phyloP scores from a whole-genome alignment of 2,797 vertebrate genomes.

The Parauchenoglanis punctatus region DNA sequence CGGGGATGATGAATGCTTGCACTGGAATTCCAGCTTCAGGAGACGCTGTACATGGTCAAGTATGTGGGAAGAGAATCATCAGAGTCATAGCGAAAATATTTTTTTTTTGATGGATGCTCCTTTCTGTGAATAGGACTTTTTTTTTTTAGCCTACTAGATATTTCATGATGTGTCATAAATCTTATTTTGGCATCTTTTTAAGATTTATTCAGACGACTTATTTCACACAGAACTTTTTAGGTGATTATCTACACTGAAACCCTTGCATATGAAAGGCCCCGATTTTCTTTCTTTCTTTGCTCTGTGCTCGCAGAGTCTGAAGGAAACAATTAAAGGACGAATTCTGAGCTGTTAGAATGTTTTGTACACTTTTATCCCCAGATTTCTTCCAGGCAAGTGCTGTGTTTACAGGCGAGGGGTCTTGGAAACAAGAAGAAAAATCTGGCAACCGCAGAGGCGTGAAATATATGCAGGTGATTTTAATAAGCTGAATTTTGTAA shows the following conservation, averaged over 20 bases:
- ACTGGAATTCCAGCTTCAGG: not conserved
- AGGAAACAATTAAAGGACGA: not conserved
- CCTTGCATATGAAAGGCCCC: not conserved
- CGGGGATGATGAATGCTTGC: not conserved
- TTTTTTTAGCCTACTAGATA: not conserved
- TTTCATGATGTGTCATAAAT: not conserved
- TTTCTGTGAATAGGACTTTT: not conserved
- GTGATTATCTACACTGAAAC: not conserved
- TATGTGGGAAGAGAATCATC: not conserved
- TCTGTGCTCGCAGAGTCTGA: not conserved
- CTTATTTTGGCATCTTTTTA: not conserved
- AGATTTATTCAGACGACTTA: not conserved
- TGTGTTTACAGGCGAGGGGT: not conserved
- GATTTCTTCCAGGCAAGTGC: not conserved
- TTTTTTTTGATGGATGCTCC: constrained; percentile 2
- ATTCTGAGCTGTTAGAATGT: not conserved
- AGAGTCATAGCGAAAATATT: not conserved
- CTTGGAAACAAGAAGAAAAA: not conserved
- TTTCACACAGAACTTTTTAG: not conserved
- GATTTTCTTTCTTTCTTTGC: not conserved
- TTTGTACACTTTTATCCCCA: not conserved
- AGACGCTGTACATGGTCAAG: not conserved
- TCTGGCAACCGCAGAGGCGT: not conserved
- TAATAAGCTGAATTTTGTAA: not conserved
- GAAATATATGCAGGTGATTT: too few species aligned